Evolutionary conservation across 2,888 invertebrate species (phyloP).

Genomic region (Liodrosophila aerea): DNA sequence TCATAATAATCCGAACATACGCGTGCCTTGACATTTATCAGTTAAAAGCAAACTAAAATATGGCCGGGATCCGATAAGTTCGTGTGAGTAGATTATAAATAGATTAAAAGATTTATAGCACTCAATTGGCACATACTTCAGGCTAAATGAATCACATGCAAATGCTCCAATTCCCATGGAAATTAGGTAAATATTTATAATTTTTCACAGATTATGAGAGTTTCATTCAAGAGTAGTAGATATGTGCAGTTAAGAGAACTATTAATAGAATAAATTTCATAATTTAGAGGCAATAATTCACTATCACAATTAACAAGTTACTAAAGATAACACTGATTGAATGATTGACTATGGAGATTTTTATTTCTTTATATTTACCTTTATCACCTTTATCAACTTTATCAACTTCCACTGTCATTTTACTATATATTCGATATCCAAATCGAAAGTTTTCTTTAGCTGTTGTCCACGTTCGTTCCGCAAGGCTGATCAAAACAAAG

Average conservation of each 20-base stretch:
- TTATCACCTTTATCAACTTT: no score
- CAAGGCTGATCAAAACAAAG: slow-evolving; percentile 12
- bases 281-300: no score
- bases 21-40: slow-evolving; percentile 21
- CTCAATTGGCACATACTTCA: background rate
- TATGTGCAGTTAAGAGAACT: no score
- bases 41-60: slow-evolving; percentile 10
- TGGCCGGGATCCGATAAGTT: slow-evolving; percentile 6
- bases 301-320: no score
- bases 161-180: background rate
- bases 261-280: no score
- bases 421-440: background rate
- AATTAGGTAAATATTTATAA: background rate
- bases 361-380: no score
- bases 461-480: slow-evolving; percentile 18
- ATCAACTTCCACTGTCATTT: slow-evolving; percentile 30
- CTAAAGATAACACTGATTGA: no score
- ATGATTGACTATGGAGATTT: no score
- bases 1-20: slow-evolving; percentile 1
- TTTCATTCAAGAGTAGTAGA: no score
- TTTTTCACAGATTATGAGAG: no score
- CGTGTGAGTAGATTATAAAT: slow-evolving; percentile 1
- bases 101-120: slow-evolving; percentile 13
- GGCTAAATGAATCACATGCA: background rate
- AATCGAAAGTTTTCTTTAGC: background rate